A percentile compares a stretch with the other conserved stretches of the same genome.
phyloP scores from a whole-genome alignment of 2,797 vertebrate genomes.

The Coluber constrictor region DNA sequence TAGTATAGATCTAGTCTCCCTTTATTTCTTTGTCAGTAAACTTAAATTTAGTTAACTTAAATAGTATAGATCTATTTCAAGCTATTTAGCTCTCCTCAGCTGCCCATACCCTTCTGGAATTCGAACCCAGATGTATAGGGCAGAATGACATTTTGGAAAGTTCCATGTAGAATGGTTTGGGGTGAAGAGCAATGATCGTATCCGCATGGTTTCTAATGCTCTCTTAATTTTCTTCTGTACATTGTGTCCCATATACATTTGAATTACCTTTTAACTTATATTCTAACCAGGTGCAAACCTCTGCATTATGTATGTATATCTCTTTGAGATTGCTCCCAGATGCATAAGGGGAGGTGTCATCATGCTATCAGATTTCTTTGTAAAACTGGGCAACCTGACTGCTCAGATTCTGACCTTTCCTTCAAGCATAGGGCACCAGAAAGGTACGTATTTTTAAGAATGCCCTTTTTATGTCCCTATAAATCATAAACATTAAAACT shows the following conservation, averaged over 20 bases:
- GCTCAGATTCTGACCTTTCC: not conserved
- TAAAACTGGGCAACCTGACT: not conserved
- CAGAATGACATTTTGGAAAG: not conserved
- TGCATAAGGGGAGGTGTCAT: not conserved
- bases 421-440: not conserved
- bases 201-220: not conserved
- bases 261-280: not conserved
- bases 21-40: too few relatives aligned
- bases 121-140: not conserved
- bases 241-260: not conserved
- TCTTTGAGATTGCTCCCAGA: not conserved
- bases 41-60: too few relatives aligned
- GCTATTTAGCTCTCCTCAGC: too few relatives aligned
- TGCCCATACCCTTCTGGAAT: too few relatives aligned
- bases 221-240: not conserved
- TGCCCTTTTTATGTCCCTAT: not conserved
- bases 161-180: not conserved
- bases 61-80: too few relatives aligned
- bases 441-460: not conserved
- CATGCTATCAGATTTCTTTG: not conserved
- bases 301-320: not conserved
- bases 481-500: not conserved
- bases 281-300: not conserved
- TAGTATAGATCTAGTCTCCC: too few relatives aligned
- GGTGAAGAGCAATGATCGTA: not conserved